phyloP scores from a whole-genome alignment of 2,888 invertebrate species.

The Callinectes sapidus region DNA sequence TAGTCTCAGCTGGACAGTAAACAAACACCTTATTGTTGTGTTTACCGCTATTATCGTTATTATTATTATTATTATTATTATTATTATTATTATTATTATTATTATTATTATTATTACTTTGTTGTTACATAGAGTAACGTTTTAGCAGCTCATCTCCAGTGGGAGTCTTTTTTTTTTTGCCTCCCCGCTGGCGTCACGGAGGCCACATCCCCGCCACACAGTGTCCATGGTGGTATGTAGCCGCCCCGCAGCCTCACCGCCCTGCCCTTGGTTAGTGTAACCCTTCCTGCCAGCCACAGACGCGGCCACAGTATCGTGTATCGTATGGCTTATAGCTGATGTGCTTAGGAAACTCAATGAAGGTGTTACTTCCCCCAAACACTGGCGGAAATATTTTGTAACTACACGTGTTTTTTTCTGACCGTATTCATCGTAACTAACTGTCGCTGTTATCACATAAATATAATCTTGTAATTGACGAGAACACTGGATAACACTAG shows the following conservation, averaged over 20 bases:
- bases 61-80: not conserved
- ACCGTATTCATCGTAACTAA: not conserved
- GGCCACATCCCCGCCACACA: constrained; percentile 1
- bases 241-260: not conserved
- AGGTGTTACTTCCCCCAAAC: constrained; percentile 2
- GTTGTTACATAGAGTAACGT: too few relatives aligned
- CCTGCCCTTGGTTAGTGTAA: not conserved
- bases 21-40: not conserved
- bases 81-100: not conserved
- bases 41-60: not conserved
- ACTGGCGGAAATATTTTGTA: not conserved
- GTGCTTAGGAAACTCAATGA: not conserved
- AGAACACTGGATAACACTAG: not conserved
- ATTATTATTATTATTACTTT: not conserved
- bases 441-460: not conserved
- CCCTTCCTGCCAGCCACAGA: constrained; percentile 14
- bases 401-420: not conserved
- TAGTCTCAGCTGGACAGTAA: not conserved
- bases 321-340: not conserved
- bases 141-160: not conserved
- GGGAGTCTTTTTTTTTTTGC: not conserved
- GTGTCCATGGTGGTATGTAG: not conserved
- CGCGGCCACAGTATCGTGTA: not conserved
- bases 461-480: not conserved
- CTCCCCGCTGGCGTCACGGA: not conserved